phyloP scores from a whole-genome alignment of 2,888 invertebrate genomes.

The Ligdia adustata region DNA sequence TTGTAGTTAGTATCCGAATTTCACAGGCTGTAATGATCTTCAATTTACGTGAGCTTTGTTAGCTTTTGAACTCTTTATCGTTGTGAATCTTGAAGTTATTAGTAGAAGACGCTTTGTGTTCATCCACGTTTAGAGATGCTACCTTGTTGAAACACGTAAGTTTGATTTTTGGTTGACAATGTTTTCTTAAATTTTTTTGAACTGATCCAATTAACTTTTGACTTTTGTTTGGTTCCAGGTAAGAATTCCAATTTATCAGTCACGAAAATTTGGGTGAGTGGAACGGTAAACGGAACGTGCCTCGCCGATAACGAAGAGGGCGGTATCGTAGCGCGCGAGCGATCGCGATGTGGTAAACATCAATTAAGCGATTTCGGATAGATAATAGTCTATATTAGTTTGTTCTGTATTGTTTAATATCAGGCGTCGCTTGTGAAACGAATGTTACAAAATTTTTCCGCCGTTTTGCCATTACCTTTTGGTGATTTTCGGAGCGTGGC shows the following conservation, averaged over 20 bases:
- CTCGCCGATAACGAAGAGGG: conserved; percentile 43
- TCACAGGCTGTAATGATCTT: conserved; percentile 38
- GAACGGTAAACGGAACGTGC: conserved; percentile 37
- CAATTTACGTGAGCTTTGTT: conserved; percentile 54
- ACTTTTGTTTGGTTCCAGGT: conserved; percentile 71
- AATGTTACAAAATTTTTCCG: conserved; percentile 79
- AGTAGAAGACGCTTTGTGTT: conserved; percentile 10
- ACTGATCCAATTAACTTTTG: conserved; percentile 36
- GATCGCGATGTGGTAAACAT: conserved; percentile 67
- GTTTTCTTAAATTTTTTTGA: neutral
- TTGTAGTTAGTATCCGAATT: conserved; percentile 35
- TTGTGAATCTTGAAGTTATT: conserved; percentile 4
- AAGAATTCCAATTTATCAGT: conserved; percentile 52
- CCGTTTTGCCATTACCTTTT: conserved; percentile 78
- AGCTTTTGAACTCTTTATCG: conserved; percentile 54
- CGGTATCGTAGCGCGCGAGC: conserved; percentile 43
- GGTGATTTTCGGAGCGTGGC: conserved; percentile 83
- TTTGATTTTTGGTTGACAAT: neutral
- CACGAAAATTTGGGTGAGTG: conserved; percentile 53
- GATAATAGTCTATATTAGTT: conserved; percentile 78
- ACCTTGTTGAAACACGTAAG: neutral
- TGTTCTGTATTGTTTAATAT: conserved; percentile 81
- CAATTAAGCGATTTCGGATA: conserved; percentile 78
- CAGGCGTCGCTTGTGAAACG: conserved; percentile 73
- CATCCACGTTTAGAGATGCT: too few relatives aligned